phyloP scores from a whole-genome alignment of 2,888 invertebrate genomes.

The Dichetophora obliterata region DNA sequence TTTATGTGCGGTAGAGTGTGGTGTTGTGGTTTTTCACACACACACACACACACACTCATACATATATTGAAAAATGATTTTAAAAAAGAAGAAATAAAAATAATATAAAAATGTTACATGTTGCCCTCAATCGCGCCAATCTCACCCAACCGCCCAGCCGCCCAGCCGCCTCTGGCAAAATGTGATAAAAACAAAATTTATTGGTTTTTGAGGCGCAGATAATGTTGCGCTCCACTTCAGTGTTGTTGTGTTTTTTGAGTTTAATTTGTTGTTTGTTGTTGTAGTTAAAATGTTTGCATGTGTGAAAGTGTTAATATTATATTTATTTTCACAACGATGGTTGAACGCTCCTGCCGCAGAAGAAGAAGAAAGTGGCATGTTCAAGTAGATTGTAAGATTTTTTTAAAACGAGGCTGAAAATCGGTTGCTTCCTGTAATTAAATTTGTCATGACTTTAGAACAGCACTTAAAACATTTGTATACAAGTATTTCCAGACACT shows the following conservation, averaged over 20 bases:
- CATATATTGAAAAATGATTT: conserved; percentile 20
- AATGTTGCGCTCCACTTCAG: conserved; percentile 23
- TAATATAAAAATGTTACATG: conserved; percentile 20
- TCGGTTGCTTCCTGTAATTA: too few species aligned
- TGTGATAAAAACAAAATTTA: conserved; percentile 43
- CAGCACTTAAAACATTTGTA: too few species aligned
- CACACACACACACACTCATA: not conserved
- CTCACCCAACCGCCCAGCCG: not conserved
- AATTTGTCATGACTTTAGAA: too few species aligned
- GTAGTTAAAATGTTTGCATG: conserved; percentile 30
- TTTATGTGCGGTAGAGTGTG: not conserved
- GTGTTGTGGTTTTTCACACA: conserved; percentile 25
- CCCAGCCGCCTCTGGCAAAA: conserved; percentile 18
- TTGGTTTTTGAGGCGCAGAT: conserved; percentile 40
- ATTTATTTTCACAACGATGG: conserved; percentile 37
- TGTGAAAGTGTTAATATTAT: conserved; percentile 39
- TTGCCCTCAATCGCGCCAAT: conserved; percentile 7
- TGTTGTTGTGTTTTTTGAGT: conserved; percentile 8
- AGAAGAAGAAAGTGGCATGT: not conserved
- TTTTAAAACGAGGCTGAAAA: too few species aligned
- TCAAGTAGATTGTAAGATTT: too few species aligned
- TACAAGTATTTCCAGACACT: too few species aligned
- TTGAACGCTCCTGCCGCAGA: conserved; percentile 7
- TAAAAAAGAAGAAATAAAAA: conserved; percentile 34
- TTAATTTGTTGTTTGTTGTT: conserved; percentile 21